phyloP scores from a whole-genome alignment of 2,797 vertebrate genomes.

The Leptodactylus fallax region DNA sequence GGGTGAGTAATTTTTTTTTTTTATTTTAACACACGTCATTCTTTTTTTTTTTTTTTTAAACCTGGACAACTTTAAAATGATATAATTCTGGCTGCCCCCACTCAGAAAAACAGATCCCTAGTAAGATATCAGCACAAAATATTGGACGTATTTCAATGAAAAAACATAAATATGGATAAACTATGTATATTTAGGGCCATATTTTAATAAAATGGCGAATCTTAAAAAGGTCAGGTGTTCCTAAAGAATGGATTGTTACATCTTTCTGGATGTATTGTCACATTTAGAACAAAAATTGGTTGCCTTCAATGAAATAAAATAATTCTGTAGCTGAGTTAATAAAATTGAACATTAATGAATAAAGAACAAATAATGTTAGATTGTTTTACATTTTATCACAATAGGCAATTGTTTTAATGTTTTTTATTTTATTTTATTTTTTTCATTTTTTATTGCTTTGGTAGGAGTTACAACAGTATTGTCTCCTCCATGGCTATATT shows the following conservation, averaged over 20 bases:
- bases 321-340: not conserved
- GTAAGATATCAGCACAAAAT: too few relatives aligned
- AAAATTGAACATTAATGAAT: slow-evolving; percentile 6
- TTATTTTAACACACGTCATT: too few relatives aligned
- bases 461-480: not conserved
- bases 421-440: not conserved
- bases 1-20: too few relatives aligned
- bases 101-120: too few relatives aligned
- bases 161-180: too few relatives aligned
- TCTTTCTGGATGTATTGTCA: not conserved
- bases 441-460: not conserved
- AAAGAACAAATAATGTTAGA: not conserved
- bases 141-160: too few relatives aligned
- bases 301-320: not conserved
- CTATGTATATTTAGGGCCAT: not conserved
- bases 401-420: not conserved
- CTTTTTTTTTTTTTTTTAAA: too few relatives aligned
- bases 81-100: too few relatives aligned
- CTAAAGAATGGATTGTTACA: slow-evolving; percentile 12
- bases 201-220: not conserved
- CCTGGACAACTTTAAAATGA: too few relatives aligned
- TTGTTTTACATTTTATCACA: not conserved
- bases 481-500: slow-evolving; percentile 9
- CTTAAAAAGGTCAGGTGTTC: not conserved
- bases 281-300: not conserved